These are phyloP conservation scores for Boleophthalmus pectinirostris DNA, from an alignment of 2,113 vertebrate species.

Conservation along the genomic window DNA sequence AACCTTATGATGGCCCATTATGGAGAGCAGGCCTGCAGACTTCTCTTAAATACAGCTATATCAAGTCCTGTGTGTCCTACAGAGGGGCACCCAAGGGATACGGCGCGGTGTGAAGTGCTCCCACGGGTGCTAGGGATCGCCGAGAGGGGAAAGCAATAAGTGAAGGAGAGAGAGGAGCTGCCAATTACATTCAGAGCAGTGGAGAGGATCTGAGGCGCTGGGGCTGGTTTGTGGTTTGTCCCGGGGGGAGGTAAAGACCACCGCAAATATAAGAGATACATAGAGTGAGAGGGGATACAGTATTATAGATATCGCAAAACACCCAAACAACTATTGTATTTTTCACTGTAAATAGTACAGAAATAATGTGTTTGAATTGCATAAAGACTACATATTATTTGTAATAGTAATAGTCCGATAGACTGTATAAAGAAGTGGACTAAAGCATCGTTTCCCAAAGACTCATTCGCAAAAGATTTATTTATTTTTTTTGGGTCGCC, in stretches of 20 bases:
- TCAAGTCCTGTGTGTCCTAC: conserved; percentile 34
- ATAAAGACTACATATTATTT: no score
- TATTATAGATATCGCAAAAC: neutral
- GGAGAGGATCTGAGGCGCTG: conserved; percentile 57
- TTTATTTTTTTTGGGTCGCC: no score
- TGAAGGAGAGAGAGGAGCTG: conserved; percentile 57
- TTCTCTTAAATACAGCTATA: conserved; percentile 35
- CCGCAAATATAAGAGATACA: conserved; percentile 47
- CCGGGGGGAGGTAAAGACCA: conserved; percentile 42
- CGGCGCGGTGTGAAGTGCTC: conserved; percentile 55
- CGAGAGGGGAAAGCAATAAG: conserved; percentile 64
- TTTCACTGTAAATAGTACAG: no score
- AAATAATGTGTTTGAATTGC: no score
- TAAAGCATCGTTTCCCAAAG: no score
- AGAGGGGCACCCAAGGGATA: conserved; percentile 44
- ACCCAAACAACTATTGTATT: neutral
- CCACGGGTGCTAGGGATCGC: conserved; percentile 51
- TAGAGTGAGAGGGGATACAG: neutral
- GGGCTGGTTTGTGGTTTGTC: conserved; percentile 52
- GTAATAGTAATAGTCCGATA: no score
- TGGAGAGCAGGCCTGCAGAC: conserved; percentile 17
- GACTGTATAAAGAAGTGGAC: no score
- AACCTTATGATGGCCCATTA: conserved; percentile 52
- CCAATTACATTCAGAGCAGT: conserved; percentile 61
- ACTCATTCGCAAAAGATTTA: no score